Percentiles rank a stretch among this genome's conserved stretches.
Evolutionary conservation across 2,113 vertebrate species (phyloP).

Genomic region (Epinephelus cyanopodus): DNA sequence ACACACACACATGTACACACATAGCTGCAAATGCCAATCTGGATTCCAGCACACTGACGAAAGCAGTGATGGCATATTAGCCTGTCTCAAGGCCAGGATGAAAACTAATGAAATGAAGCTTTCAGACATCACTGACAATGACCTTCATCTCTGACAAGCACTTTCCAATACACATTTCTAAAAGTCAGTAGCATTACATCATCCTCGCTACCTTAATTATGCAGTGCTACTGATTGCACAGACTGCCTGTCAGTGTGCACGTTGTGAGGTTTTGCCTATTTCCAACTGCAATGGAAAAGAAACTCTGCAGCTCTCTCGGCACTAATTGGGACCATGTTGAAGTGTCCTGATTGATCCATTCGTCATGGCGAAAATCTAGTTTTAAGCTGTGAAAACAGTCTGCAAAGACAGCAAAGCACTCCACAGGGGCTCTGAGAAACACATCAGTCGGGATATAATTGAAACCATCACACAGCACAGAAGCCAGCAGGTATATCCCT

Average conservation of each 20-base stretch:
- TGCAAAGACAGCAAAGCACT: background rate
- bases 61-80: slow-evolving; percentile 8
- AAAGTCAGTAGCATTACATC: slow-evolving; percentile 23
- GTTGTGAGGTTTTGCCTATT: slow-evolving; percentile 22
- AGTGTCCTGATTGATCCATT: slow-evolving; percentile 55
- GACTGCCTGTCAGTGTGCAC: slow-evolving; percentile 9
- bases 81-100: slow-evolving; percentile 20
- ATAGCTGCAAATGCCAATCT: slow-evolving; percentile 35
- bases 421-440: background rate
- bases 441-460: slow-evolving; percentile 20
- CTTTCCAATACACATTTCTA: slow-evolving; percentile 12
- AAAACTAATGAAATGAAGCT: slow-evolving; percentile 44
- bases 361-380: slow-evolving; percentile 26
- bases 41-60: slow-evolving; percentile 62
- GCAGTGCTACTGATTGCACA: slow-evolving; percentile 38
- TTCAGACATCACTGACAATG: slow-evolving; percentile 8
- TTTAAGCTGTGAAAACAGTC: slow-evolving; percentile 68
- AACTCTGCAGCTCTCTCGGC: slow-evolving; percentile 18
- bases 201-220: slow-evolving; percentile 17
- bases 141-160: slow-evolving; percentile 36
- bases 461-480: slow-evolving; percentile 28
- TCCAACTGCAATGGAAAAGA: slow-evolving; percentile 55
- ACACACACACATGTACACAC: slow-evolving; percentile 31
- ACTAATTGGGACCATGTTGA: slow-evolving; percentile 67
- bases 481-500: slow-evolving; percentile 19